Percentiles rank a stretch among this genome's conserved stretches.
Conservation (phyloP, 2,797 vertebrate genomes). For the Brotula barbata region DNA sequence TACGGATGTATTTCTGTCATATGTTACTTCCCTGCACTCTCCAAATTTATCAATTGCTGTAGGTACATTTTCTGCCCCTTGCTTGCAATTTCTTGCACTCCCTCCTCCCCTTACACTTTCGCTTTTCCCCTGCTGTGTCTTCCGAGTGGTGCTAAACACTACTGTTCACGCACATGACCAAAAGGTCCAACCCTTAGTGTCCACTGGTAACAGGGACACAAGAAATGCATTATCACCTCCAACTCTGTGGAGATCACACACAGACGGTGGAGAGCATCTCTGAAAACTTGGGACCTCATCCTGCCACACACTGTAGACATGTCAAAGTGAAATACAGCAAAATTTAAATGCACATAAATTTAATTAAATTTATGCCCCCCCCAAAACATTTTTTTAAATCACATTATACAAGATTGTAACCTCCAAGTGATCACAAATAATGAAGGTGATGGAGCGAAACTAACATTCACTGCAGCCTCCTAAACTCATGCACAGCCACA, state of each 20-base stretch:
- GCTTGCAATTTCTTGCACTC: constrained; percentile 43
- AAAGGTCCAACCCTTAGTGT: constrained; percentile 53
- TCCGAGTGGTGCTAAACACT: constrained; percentile 55
- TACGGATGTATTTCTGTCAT: constrained; percentile 56
- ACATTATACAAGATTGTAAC: constrained; percentile 58
- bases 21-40: constrained; percentile 39
- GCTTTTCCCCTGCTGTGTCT: constrained; percentile 9
- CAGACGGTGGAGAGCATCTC: constrained; percentile 36
- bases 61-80: constrained; percentile 39
- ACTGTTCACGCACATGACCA: constrained; percentile 61
- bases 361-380: constrained; percentile 62
- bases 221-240: constrained; percentile 74
- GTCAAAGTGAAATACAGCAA: constrained; percentile 57
- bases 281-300: constrained; percentile 33
- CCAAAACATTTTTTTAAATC: constrained; percentile 52
- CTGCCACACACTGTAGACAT: constrained; percentile 36
- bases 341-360: constrained; percentile 58
- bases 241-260: constrained; percentile 36
- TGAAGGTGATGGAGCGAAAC: constrained; percentile 66
- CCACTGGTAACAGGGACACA: constrained; percentile 71
- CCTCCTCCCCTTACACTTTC: constrained; percentile 24
- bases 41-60: constrained; percentile 36
- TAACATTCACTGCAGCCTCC: constrained; percentile 62
- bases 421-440: constrained; percentile 74
- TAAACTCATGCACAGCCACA: constrained; percentile 50